These are phyloP conservation scores for Drosophila antonietae DNA, from an alignment of 2,888 invertebrate species.

Conservation along the genomic window DNA sequence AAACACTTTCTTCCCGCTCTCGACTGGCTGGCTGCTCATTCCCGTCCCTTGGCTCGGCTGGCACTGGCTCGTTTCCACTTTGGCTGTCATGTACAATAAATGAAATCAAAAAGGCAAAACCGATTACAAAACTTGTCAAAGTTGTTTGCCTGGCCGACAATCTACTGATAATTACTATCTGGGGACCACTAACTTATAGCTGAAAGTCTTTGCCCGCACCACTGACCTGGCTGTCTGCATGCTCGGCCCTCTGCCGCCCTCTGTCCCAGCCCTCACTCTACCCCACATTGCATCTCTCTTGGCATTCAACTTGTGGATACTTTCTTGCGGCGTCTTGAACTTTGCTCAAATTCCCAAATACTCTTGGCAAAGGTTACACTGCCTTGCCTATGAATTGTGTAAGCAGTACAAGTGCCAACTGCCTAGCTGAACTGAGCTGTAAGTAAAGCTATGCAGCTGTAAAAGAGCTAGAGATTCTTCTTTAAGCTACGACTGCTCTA, in stretches of 20 bases:
- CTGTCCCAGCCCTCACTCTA: neutral
- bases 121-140: slow-evolving; percentile 78
- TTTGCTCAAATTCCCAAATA: slow-evolving; percentile 34
- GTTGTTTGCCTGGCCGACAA: slow-evolving; percentile 67
- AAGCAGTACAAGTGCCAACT: neutral
- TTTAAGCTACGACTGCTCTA: neutral
- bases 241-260: neutral
- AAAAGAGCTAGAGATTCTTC: no score
- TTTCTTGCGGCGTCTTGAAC: slow-evolving; percentile 44
- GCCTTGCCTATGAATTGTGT: neutral
- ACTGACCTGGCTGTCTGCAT: neutral
- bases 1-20: rapidly evolving
- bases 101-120: slow-evolving; percentile 74
- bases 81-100: slow-evolving; percentile 73
- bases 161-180: slow-evolving; percentile 80
- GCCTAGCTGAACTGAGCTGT: neutral
- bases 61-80: slow-evolving; percentile 16
- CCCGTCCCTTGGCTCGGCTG: neutral
- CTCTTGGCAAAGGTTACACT: neutral
- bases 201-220: slow-evolving; percentile 21
- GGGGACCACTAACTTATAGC: slow-evolving; percentile 77
- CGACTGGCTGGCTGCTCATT: neutral
- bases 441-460: neutral
- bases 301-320: slow-evolving; percentile 43
- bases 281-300: slow-evolving; percentile 2